phyloP scores from a whole-genome alignment of 2,113 vertebrate genomes.

The Onychostoma macrolepis region DNA sequence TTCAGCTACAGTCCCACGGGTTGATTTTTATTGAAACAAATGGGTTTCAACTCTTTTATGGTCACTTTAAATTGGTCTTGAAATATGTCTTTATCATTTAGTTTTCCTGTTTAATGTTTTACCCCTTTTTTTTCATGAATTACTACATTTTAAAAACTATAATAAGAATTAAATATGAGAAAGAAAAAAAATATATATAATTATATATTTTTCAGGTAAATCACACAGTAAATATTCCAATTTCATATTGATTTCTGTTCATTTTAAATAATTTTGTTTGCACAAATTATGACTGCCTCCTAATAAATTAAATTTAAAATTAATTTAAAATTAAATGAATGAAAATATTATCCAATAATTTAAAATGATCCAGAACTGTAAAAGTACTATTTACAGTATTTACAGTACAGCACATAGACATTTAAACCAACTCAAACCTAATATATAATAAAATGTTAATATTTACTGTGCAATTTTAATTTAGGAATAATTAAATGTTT shows the following conservation, averaged over 20 bases:
- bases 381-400: background rate
- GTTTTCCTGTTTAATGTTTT: background rate
- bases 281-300: too few species aligned
- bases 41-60: background rate
- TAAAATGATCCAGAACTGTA: background rate
- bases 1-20: background rate
- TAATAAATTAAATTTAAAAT: too few species aligned
- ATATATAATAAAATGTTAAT: background rate
- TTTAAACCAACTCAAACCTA: background rate
- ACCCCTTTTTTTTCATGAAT: background rate
- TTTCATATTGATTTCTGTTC: too few species aligned
- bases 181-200: too few species aligned
- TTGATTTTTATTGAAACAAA: background rate
- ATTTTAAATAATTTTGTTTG: too few species aligned
- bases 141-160: background rate
- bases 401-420: too few species aligned
- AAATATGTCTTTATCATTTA: background rate
- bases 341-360: background rate
- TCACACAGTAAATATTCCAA: too few species aligned
- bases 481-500: background rate
- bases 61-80: background rate
- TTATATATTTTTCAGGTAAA: too few species aligned
- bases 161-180: background rate
- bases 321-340: too few species aligned
- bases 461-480: background rate